Conservation (phyloP, 2,113 vertebrate species). For the Athene cunicularia region DNA sequence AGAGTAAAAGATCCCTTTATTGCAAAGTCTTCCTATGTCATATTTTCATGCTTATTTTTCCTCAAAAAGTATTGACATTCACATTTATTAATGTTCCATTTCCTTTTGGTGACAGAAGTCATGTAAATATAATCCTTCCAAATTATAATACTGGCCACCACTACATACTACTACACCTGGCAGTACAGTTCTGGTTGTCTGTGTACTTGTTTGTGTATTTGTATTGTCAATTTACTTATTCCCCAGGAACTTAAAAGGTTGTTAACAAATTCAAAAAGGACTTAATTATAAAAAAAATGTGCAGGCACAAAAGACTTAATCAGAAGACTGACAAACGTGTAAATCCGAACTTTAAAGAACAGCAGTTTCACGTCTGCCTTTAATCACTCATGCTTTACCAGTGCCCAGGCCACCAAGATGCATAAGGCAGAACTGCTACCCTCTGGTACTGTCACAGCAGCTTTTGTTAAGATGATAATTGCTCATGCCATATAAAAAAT, state of each 20-base stretch:
- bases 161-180: not conserved
- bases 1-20: not conserved
- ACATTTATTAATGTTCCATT: not conserved
- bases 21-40: not conserved
- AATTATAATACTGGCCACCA: not conserved
- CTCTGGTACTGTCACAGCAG: not conserved
- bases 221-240: not conserved
- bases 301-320: not conserved
- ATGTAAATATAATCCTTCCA: not conserved
- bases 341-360: not conserved
- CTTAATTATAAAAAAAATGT: not conserved
- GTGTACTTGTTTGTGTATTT: not conserved
- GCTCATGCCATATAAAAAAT: not conserved
- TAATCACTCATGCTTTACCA: rapidly evolving
- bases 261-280: not conserved
- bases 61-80: not conserved
- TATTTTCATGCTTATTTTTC: not conserved
- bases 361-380: not conserved
- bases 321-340: not conserved
- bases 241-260: not conserved
- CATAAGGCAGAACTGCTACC: not conserved
- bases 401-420: not conserved
- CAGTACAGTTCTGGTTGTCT: not conserved
- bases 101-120: not conserved
- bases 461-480: not conserved